Evolutionary conservation across 2,888 invertebrate genomes (phyloP).

Genomic region (Spodoptera picta): DNA sequence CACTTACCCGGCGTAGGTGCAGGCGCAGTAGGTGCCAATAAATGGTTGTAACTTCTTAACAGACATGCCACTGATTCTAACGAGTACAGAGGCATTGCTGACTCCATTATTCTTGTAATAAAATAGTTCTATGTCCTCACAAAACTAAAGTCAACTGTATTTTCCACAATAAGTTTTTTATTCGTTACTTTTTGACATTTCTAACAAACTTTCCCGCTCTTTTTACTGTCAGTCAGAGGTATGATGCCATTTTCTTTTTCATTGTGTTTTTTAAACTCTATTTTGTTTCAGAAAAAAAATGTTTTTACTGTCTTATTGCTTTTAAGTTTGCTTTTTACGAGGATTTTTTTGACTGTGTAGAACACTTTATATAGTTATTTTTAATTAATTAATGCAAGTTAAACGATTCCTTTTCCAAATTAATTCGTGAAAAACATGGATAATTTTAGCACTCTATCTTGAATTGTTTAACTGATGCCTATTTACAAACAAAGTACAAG

Average conservation of each 20-base stretch:
- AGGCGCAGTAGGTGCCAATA: constrained; percentile 81
- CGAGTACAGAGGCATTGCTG: constrained; percentile 66
- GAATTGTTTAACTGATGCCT: too few relatives aligned
- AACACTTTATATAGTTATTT: too few relatives aligned
- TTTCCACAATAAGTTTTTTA: not conserved
- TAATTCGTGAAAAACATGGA: too few relatives aligned
- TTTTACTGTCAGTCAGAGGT: not conserved
- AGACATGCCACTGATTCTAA: constrained; percentile 76
- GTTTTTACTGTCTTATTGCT: too few relatives aligned
- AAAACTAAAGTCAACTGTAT: not conserved
- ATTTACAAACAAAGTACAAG: too few relatives aligned
- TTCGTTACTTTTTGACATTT: not conserved
- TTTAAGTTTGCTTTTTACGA: too few relatives aligned
- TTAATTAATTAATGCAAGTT: too few relatives aligned
- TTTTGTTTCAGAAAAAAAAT: not conserved
- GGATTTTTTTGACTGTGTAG: too few relatives aligned
- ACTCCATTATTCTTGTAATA: constrained; percentile 60
- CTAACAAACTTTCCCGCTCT: not conserved
- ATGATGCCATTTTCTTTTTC: not conserved
- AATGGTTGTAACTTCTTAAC: constrained; percentile 90
- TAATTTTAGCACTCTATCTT: too few relatives aligned
- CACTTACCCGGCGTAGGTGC: constrained; percentile 81
- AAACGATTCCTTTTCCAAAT: too few relatives aligned
- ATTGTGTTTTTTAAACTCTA: not conserved
- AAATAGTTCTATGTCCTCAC: constrained; percentile 4